Conservation (phyloP, 2,797 vertebrate species). For the Microcaecilia unicolor region DNA sequence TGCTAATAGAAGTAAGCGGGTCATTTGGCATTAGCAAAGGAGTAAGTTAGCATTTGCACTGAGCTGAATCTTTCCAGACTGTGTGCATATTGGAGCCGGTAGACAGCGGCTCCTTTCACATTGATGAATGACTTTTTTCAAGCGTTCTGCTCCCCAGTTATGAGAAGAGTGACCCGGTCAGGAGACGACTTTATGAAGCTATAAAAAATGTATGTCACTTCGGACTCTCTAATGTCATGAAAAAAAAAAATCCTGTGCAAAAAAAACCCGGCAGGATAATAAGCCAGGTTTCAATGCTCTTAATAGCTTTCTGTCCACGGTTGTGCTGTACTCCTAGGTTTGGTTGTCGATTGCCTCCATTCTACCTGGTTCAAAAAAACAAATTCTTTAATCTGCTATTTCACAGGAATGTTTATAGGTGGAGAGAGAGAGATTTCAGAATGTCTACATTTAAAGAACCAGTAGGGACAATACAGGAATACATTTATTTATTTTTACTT, state of each 20-base stretch:
- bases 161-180: slow-evolving; percentile 99
- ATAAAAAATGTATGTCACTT: slow-evolving; percentile 99
- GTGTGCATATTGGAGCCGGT: slow-evolving; percentile 92
- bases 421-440: slow-evolving; percentile 40
- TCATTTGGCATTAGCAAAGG: slow-evolving; percentile 94
- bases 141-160: slow-evolving; percentile 99
- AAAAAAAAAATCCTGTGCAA: slow-evolving; percentile 51
- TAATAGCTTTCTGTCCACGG: slow-evolving; percentile 85
- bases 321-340: slow-evolving; percentile 53
- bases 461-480: too few species aligned
- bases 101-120: slow-evolving; percentile 97
- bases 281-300: slow-evolving; percentile 86
- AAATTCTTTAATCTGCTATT: slow-evolving; percentile 48
- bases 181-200: slow-evolving; percentile 99
- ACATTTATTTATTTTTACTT: too few species aligned
- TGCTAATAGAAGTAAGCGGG: slow-evolving; percentile 91
- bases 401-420: slow-evolving; percentile 46
- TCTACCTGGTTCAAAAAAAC: slow-evolving; percentile 33
- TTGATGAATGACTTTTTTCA: slow-evolving; percentile 99
- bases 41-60: slow-evolving; percentile 97
- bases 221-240: slow-evolving; percentile 97
- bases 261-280: slow-evolving; percentile 80
- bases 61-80: slow-evolving; percentile 84
- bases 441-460: slow-evolving; percentile 23
- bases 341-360: slow-evolving; percentile 57